A percentile compares a stretch with the other conserved stretches of the same genome.
Conservation (phyloP, 2,113 vertebrate species). For the Poicephalus meyeri region DNA sequence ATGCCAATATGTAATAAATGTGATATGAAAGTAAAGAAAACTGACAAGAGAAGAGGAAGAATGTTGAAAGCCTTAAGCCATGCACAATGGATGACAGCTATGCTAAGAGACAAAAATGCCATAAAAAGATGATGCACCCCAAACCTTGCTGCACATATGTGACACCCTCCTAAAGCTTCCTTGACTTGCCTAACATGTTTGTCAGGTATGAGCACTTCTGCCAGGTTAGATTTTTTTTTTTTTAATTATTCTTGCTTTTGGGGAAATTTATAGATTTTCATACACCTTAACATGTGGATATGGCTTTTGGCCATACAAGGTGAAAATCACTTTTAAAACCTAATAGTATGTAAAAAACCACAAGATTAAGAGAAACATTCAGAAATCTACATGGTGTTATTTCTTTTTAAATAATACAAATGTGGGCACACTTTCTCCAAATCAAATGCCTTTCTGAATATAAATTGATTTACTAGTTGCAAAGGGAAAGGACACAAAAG, state of each 20-base stretch:
- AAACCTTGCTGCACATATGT: too few species aligned
- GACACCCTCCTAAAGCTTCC: slow-evolving; percentile 23
- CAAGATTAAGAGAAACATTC: neutral
- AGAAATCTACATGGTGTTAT: neutral
- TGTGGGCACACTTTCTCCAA: too few species aligned
- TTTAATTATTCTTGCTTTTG: neutral
- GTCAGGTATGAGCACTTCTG: neutral
- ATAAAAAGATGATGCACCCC: too few species aligned
- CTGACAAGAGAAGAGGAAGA: too few species aligned
- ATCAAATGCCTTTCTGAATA: neutral
- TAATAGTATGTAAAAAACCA: neutral
- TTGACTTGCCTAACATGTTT: slow-evolving; percentile 40
- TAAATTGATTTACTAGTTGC: neutral
- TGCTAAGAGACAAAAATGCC: too few species aligned
- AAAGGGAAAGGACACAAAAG: neutral
- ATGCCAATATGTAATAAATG: too few species aligned
- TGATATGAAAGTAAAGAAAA: too few species aligned
- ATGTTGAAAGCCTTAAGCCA: too few species aligned
- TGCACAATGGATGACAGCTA: too few species aligned
- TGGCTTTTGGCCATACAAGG: neutral
- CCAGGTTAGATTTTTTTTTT: neutral
- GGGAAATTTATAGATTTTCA: neutral
- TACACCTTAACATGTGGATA: neutral
- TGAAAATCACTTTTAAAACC: neutral
- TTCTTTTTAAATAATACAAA: neutral